Base-by-base conservation (phyloP, 2,113 vertebrate species). In the Burhinus oedicnemus region DNA sequence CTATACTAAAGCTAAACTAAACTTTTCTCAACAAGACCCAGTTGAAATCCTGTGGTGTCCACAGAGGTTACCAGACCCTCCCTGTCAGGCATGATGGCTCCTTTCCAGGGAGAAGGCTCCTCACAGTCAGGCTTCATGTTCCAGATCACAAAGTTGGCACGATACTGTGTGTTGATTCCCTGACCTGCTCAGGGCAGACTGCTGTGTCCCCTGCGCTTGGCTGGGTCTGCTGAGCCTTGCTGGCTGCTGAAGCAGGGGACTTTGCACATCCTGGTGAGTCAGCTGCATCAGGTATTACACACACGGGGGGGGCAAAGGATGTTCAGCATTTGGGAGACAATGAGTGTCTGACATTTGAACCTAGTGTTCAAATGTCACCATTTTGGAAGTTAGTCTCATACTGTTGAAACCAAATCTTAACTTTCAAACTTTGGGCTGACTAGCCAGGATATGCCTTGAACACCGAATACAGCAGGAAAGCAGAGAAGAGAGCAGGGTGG, bases 81-180 rank as follows among this genome's bases (percentile, higher is more conserved):
- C 30, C 36, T 0, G 7, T 20, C 18, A 58, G 34, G 11, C 0
- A 0, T 10, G 26, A 7, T 72, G 58, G 47, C 42, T 26, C 60
- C 29, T 12, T 15, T 61, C 12, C 14, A 76, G 44, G n/a, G 68
- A 55, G 17, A 51, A 64, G 8, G 54, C n/a, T 83, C 47, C 38
- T 71, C 17, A 69, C 3, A 6, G 49, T 68, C 61, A 76, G 4
- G 2, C 61, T 32, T 72, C 32, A 19, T 1, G 4, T 68, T 44
- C 38, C 44, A 44, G 38, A 42, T 62, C 66, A 68, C 52, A 57
- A 65, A 69, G 26, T 40, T 9, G 3, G 26, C 57, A 60, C 47
- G 49, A 25, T 40, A 42, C 27, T 52, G 61, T 25, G 47, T n/a
- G 52, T 9, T 45, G 25, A 68, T 55, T 76, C 90, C 58, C 72